phyloP scores from a whole-genome alignment of 2,888 invertebrate species.

The Epinotia brunnichana region DNA sequence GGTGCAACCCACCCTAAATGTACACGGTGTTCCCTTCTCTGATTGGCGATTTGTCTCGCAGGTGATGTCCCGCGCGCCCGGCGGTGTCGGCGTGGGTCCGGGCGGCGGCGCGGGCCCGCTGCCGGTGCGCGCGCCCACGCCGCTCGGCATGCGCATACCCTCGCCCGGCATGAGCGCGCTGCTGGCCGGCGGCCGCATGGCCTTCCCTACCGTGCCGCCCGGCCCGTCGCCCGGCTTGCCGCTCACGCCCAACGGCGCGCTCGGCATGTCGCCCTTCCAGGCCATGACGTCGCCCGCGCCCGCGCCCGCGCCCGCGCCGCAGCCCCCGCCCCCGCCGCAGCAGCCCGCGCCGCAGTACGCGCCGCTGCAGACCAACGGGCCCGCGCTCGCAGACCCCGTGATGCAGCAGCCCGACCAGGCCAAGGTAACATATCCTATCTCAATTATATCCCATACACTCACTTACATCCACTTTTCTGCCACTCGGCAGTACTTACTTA shows the following conservation, averaged over 20 bases:
- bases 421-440: constrained; percentile 82
- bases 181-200: constrained; percentile 73
- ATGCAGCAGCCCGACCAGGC: constrained; percentile 85
- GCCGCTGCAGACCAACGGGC: constrained; percentile 85
- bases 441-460: too few relatives aligned
- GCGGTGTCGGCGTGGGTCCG: constrained; percentile 54
- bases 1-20: too few relatives aligned
- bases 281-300: constrained; percentile 85
- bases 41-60: constrained; percentile 50
- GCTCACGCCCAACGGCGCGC: constrained; percentile 84
- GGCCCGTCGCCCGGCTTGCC: constrained; percentile 90
- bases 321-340: constrained; percentile 78
- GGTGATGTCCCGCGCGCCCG: constrained; percentile 55
- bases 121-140: constrained; percentile 55
- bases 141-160: constrained; percentile 85
- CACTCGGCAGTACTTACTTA: too few relatives aligned
- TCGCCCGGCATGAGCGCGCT: constrained; percentile 85
- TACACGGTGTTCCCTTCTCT: background rate
- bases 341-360: constrained; percentile 77
- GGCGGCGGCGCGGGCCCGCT: constrained; percentile 53
- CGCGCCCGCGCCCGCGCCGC: constrained; percentile 61
- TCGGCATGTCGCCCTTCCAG: constrained; percentile 89
- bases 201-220: constrained; percentile 87
- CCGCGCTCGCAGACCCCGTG: constrained; percentile 83
- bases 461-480: too few relatives aligned